phyloP scores from a whole-genome alignment of 2,888 invertebrate species.

The Axea sp. region DNA sequence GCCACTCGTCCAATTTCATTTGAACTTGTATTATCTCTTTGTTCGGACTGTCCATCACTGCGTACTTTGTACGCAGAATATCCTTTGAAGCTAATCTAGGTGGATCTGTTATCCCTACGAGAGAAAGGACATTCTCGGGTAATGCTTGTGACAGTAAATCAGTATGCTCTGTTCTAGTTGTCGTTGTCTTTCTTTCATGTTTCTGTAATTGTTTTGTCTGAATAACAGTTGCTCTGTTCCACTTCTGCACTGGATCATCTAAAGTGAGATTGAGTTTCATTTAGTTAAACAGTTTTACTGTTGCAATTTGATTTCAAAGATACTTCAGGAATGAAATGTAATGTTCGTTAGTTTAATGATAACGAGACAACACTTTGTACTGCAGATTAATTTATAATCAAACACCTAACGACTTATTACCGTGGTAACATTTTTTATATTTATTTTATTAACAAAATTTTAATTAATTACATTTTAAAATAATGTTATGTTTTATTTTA shows the following conservation, averaged over 20 bases:
- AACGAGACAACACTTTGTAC: no score
- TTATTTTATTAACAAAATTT: no score
- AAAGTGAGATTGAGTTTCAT: slow-evolving; percentile 43
- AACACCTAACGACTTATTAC: no score
- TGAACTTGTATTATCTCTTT: slow-evolving; percentile 13
- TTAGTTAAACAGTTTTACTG: no score
- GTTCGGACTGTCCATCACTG: slow-evolving; percentile 8
- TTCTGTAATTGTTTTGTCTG: slow-evolving; percentile 36
- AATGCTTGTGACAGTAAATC: slow-evolving; percentile 42
- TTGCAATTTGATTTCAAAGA: no score
- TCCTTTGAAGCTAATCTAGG: slow-evolving; percentile 30
- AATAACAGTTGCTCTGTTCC: slow-evolving; percentile 15
- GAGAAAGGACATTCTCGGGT: slow-evolving; percentile 27
- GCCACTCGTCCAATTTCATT: slow-evolving; percentile 21
- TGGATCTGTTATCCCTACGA: slow-evolving; percentile 23
- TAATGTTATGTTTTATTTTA: no score
- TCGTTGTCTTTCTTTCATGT: slow-evolving; percentile 27
- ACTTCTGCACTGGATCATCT: slow-evolving; percentile 31
- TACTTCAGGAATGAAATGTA: no score
- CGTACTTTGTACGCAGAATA: slow-evolving; percentile 17
- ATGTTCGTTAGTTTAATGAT: no score
- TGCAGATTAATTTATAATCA: no score
- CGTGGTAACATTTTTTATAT: no score
- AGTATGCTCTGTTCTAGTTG: slow-evolving; percentile 21
- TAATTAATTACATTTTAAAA: no score